phyloP scores from a whole-genome alignment of 2,888 invertebrate genomes.

The Agapetus fuscipes region DNA sequence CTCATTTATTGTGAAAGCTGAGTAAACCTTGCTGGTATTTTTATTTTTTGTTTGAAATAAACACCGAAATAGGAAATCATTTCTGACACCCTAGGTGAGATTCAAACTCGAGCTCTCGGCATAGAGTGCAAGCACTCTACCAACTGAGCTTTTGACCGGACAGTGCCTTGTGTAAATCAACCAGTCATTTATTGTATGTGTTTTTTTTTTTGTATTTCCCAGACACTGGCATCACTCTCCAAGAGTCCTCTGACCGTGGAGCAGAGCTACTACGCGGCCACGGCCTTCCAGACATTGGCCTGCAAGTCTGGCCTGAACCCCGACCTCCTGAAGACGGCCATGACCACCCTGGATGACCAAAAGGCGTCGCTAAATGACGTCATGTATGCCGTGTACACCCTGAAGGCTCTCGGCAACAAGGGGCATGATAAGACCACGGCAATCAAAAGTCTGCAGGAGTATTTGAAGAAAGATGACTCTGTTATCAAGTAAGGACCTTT shows the following conservation, averaged over 20 bases:
- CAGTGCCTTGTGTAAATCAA: no score
- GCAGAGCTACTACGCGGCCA: constrained; percentile 56
- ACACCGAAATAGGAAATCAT: no score
- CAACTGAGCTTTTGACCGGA: no score
- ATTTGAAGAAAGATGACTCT: constrained; percentile 79
- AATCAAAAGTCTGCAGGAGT: constrained; percentile 60
- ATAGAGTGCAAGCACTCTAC: no score
- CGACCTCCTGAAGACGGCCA: constrained; percentile 39
- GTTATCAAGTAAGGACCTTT: constrained; percentile 53
- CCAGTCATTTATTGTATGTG: no score
- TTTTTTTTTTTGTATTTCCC: no score
- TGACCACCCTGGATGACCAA: constrained; percentile 53
- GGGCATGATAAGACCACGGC: constrained; percentile 57
- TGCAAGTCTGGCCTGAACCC: constrained; percentile 46
- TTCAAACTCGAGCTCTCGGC: no score
- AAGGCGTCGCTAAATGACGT: constrained; percentile 59
- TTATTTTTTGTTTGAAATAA: no score
- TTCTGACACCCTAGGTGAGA: no score
- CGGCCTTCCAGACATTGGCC: constrained; percentile 49
- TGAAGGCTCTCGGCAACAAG: constrained; percentile 57
- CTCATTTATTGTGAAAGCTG: no score
- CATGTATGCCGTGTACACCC: constrained; percentile 61
- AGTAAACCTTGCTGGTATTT: no score
- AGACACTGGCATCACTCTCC: constrained; percentile 22
- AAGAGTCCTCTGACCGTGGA: constrained; percentile 29